A percentile compares a stretch with the other conserved stretches of the same genome.
Evolutionary conservation across 2,113 vertebrate genomes (phyloP).

Genomic region (Puntigrus tetrazona): DNA sequence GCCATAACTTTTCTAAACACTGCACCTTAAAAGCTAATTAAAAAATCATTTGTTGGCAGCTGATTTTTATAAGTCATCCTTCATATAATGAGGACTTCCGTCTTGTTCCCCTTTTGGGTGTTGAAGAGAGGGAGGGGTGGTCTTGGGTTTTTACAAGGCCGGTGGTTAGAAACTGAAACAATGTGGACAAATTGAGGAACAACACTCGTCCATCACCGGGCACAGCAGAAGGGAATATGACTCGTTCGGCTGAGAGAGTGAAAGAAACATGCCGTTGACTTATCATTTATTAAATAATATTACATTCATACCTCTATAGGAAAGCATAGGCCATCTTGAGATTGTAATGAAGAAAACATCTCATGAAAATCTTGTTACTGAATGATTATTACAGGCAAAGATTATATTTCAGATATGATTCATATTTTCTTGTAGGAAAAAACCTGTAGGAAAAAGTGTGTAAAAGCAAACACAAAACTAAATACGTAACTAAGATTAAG

Average conservation of each 20-base stretch:
- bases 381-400: too few species aligned
- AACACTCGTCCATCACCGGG: constrained; percentile 45
- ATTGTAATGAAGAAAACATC: neutral
- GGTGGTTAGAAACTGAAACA: constrained; percentile 43
- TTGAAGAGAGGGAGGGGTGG: neutral
- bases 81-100: constrained; percentile 70
- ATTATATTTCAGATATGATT: too few species aligned
- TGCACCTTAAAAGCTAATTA: constrained; percentile 90
- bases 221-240: constrained; percentile 44
- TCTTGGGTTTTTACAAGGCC: constrained; percentile 1
- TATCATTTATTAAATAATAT: neutral
- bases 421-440: too few species aligned
- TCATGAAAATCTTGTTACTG: neutral
- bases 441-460: too few species aligned
- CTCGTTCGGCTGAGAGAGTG: constrained; percentile 29
- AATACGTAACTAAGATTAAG: too few species aligned
- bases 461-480: too few species aligned
- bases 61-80: constrained; percentile 86
- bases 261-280: neutral
- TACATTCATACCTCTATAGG: neutral
- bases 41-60: constrained; percentile 86
- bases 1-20: constrained; percentile 85
- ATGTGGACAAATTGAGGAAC: constrained; percentile 58
- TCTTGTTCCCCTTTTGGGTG: constrained; percentile 58
- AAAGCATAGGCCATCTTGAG: neutral